phyloP scores from a whole-genome alignment of 2,888 invertebrate species.

The Argyra leucocephala region DNA sequence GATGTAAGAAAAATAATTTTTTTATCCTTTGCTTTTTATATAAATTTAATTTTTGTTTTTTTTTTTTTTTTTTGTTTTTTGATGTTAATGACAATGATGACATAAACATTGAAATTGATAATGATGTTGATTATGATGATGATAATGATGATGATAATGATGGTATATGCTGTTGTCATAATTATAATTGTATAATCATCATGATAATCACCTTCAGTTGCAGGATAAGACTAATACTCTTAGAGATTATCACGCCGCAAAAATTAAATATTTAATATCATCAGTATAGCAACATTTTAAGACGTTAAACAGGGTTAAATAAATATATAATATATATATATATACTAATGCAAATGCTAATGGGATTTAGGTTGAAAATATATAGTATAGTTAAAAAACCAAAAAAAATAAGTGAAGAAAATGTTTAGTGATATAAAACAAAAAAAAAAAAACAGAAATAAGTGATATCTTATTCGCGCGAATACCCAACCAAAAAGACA shows the following conservation, averaged over 20 bases:
- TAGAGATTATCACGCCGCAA: constrained; percentile 4
- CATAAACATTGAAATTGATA: neutral
- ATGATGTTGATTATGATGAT: neutral
- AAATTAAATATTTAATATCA: constrained; percentile 4
- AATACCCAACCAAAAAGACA: too few species aligned
- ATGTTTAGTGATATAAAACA: too few species aligned
- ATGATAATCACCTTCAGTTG: neutral
- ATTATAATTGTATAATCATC: neutral
- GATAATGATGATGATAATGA: neutral
- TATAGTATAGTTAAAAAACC: neutral
- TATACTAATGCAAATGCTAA: neutral
- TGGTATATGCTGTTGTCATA: neutral
- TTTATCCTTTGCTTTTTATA: too few species aligned
- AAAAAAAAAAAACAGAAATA: too few species aligned
- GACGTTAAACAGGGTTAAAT: neutral
- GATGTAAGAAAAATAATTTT: constrained; percentile 5
- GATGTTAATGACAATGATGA: constrained; percentile 1
- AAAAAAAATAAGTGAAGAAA: too few species aligned
- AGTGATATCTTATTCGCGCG: too few species aligned
- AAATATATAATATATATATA: too few species aligned
- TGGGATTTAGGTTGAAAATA: neutral
- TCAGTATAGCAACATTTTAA: too few species aligned
- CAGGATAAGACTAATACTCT: neutral
- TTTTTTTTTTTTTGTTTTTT: neutral
- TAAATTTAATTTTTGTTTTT: too few species aligned